These are phyloP conservation scores for Eudorcas thomsonii DNA, from an alignment of 2,113 vertebrate genomes.

Conservation along the genomic window DNA sequence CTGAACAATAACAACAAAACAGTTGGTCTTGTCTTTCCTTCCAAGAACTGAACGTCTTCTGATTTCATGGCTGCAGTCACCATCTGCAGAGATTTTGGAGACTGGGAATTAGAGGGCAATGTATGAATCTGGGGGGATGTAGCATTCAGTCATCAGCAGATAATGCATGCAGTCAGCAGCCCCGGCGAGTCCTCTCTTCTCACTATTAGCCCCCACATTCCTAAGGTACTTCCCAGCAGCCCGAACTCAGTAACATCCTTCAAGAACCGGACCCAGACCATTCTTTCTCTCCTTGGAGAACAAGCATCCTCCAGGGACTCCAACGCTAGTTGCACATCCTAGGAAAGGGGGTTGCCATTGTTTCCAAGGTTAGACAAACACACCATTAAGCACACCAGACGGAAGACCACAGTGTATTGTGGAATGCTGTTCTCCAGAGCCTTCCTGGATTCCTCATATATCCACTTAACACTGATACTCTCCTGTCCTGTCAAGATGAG, in stretches of 20 bases:
- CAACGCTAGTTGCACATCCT: accelerated
- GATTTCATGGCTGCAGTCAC: background rate
- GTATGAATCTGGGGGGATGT: too few relatives aligned
- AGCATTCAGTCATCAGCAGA: background rate
- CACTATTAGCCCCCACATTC: background rate
- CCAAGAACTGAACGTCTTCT: background rate
- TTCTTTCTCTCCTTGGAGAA: background rate
- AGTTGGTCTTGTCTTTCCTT: background rate
- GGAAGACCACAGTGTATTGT: background rate
- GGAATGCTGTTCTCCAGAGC: background rate
- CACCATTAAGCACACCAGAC: background rate
- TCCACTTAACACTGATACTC: accelerated
- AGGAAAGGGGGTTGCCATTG: too few relatives aligned
- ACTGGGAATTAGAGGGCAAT: background rate
- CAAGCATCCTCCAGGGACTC: background rate
- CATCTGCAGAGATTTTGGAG: background rate
- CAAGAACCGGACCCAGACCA: background rate
- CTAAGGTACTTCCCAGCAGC: background rate
- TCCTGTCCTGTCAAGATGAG: background rate
- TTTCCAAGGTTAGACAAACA: background rate
- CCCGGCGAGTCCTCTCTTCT: accelerated
- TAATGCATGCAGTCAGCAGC: background rate
- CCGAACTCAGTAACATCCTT: background rate
- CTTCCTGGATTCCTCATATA: background rate
- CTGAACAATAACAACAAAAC: background rate